These are phyloP conservation scores for Lithophane socia DNA, from an alignment of 2,888 invertebrate species.

Conservation along the genomic window DNA sequence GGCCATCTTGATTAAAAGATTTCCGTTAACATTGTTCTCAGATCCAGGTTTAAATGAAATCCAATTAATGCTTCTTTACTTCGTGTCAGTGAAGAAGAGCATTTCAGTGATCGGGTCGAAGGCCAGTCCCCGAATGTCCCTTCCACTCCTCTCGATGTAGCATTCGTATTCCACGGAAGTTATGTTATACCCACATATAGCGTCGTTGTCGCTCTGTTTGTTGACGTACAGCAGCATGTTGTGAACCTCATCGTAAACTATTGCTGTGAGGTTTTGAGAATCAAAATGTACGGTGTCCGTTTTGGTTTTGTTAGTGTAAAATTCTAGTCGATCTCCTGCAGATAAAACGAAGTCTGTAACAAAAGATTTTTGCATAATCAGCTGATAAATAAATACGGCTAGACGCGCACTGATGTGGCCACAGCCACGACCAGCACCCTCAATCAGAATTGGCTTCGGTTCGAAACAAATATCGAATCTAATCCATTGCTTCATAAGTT, in stretches of 20 bases:
- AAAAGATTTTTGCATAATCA: not conserved
- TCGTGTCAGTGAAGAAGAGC: conserved; percentile 9
- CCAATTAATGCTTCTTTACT: conserved; percentile 6
- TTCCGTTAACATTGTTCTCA: not conserved
- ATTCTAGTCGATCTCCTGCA: conserved; percentile 4
- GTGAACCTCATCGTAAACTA: conserved; percentile 6
- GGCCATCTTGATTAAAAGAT: conserved; percentile 3
- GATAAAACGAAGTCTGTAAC: not conserved
- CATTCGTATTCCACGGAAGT: not conserved
- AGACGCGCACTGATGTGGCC: too few relatives aligned
- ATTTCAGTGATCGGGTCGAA: conserved; percentile 6
- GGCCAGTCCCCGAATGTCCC: conserved; percentile 4
- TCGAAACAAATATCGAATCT: too few relatives aligned
- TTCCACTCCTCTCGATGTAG: not conserved
- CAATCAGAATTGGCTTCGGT: too few relatives aligned
- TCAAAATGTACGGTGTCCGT: not conserved
- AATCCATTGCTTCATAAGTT: too few relatives aligned
- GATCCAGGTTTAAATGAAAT: not conserved
- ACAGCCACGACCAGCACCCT: not conserved
- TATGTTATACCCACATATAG: not conserved
- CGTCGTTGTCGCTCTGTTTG: not conserved
- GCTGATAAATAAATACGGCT: too few relatives aligned
- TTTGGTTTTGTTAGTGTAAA: not conserved
- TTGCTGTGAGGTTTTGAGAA: not conserved
- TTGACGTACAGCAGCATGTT: not conserved